Conservation (phyloP, 2,113 vertebrate genomes). For the Grammomys surdaster region DNA sequence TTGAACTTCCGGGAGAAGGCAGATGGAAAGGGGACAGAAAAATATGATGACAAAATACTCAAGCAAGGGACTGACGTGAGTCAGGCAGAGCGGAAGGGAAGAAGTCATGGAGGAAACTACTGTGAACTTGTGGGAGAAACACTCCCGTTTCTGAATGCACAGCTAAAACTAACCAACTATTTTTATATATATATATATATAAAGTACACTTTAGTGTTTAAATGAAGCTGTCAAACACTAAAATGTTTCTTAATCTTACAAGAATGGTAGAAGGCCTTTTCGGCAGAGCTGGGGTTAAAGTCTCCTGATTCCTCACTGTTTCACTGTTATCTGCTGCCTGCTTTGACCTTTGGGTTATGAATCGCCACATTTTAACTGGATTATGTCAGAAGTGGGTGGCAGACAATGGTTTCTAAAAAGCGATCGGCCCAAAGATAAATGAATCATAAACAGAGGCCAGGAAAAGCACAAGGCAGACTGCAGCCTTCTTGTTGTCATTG, state of each 20-base stretch:
- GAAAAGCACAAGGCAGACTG: conserved; percentile 39
- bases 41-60: background rate
- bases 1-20: background rate
- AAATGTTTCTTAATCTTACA: background rate
- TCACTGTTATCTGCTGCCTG: background rate
- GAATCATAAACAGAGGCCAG: conserved; percentile 46
- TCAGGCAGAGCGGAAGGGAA: background rate
- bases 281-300: background rate
- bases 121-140: background rate
- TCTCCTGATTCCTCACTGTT: background rate
- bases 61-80: background rate
- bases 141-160: background rate
- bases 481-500: background rate
- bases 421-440: conserved; percentile 29
- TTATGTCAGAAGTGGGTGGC: conserved; percentile 29
- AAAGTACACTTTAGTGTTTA: conserved; percentile 43
- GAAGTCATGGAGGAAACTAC: background rate
- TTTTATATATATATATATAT: background rate
- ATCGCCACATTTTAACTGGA: conserved; percentile 62
- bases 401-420: conserved; percentile 73
- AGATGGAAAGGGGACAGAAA: background rate
- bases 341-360: conserved; percentile 70
- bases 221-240: background rate
- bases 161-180: background rate
- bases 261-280: background rate